Conservation (phyloP, 2,888 invertebrate species). For the Pherbina coryleti region DNA sequence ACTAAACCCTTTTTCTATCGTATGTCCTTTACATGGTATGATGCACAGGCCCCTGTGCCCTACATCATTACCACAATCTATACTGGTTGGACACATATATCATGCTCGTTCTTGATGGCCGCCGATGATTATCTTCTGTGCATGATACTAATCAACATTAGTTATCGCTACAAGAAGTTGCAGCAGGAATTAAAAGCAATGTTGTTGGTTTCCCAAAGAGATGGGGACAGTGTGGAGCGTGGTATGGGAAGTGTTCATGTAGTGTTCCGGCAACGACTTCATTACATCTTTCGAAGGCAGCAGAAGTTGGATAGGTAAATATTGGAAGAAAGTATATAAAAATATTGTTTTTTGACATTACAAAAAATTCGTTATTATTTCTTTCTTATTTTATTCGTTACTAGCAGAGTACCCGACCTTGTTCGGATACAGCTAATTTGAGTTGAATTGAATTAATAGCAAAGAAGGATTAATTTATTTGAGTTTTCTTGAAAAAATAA, state of each 20-base stretch:
- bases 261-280: slow-evolving; percentile 34
- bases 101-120: slow-evolving; percentile 14
- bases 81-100: not conserved
- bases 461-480: too few species aligned
- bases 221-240: not conserved
- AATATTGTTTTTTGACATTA: too few species aligned
- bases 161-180: slow-evolving; percentile 41
- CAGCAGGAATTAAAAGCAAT: slow-evolving; percentile 30
- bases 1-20: slow-evolving; percentile 49
- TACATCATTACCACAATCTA: slow-evolving; percentile 41
- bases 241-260: slow-evolving; percentile 33
- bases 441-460: too few species aligned
- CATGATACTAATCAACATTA: slow-evolving; percentile 38
- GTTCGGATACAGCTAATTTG: too few species aligned
- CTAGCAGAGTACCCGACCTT: too few species aligned
- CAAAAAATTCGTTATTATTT: too few species aligned
- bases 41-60: slow-evolving; percentile 46
- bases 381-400: too few species aligned
- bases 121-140: slow-evolving; percentile 41
- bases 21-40: slow-evolving; percentile 47
- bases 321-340: too few species aligned
- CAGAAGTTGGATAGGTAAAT: slow-evolving; percentile 38
- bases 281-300: slow-evolving; percentile 32
- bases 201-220: slow-evolving; percentile 4
- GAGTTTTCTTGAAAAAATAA: too few species aligned